Evolutionary conservation across 2,888 invertebrate genomes (phyloP).

Genomic region (Limnephilus rhombicus): DNA sequence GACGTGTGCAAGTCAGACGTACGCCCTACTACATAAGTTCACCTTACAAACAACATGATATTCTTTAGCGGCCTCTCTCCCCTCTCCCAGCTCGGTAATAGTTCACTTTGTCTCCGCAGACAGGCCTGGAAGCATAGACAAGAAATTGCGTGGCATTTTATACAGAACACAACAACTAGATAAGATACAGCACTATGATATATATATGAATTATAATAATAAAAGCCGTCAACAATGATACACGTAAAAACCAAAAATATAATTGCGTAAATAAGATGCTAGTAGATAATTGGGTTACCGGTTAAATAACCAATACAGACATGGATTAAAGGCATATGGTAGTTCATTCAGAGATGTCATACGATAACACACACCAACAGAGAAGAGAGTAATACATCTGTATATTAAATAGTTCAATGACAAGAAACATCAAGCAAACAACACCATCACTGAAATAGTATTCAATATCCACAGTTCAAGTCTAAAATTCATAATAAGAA

Average conservation of each 20-base stretch:
- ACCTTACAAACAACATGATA: constrained; percentile 33
- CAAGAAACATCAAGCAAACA: constrained; percentile 18
- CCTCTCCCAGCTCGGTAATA: not conserved
- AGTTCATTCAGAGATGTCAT: constrained; percentile 33
- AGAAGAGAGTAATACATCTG: constrained; percentile 2
- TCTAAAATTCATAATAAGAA: not conserved
- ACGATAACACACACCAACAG: constrained; percentile 3
- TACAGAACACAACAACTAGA: constrained; percentile 32
- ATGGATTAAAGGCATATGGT: constrained; percentile 42
- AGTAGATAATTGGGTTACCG: not conserved
- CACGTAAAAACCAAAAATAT: constrained; percentile 26
- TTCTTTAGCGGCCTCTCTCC: constrained; percentile 10
- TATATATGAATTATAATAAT: constrained; percentile 21
- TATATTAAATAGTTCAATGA: not conserved
- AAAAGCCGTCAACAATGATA: constrained; percentile 46
- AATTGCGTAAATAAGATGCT: constrained; percentile 26
- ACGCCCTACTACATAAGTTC: constrained; percentile 4
- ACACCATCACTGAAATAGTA: constrained; percentile 15
- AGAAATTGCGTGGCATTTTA: constrained; percentile 60
- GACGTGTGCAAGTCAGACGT: not conserved
- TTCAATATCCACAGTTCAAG: constrained; percentile 22
- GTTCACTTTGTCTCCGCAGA: constrained; percentile 26
- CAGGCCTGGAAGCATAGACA: constrained; percentile 60
- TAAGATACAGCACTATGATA: not conserved
- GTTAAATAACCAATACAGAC: constrained; percentile 8